Conservation (phyloP, 2,113 vertebrate species). For the Puntigrus tetrazona region DNA sequence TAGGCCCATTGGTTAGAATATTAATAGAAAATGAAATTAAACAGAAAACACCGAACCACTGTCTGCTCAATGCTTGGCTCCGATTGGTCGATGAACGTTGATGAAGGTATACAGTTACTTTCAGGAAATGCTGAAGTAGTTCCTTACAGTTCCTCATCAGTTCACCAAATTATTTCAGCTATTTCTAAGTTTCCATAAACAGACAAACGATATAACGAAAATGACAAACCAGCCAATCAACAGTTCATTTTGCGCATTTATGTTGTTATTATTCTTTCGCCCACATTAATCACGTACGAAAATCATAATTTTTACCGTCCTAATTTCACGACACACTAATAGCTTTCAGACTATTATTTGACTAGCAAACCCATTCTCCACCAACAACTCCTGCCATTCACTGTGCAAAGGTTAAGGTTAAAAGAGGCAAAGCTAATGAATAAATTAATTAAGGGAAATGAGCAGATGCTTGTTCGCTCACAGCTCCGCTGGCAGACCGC, state of each 20-base stretch:
- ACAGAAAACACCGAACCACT: too few species aligned
- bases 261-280: not conserved
- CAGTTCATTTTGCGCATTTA: not conserved
- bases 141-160: not conserved
- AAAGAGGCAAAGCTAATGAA: constrained; percentile 30
- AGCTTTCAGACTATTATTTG: not conserved
- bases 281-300: not conserved
- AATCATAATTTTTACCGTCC: not conserved
- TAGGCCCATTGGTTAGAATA: too few species aligned
- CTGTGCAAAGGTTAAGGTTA: constrained; percentile 32
- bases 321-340: not conserved
- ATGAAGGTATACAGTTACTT: not conserved
- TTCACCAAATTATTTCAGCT: not conserved
- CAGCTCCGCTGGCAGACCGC: constrained; percentile 8
- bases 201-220: not conserved
- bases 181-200: not conserved
- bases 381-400: not conserved
- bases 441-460: constrained; percentile 21
- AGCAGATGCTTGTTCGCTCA: constrained; percentile 1
- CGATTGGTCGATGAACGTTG: not conserved
- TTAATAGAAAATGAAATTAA: too few species aligned
- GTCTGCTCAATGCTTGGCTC: not conserved
- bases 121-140: not conserved
- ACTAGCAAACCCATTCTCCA: not conserved
- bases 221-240: not conserved